phyloP scores from a whole-genome alignment of 2,797 vertebrate genomes.

The Pangasius larnaudii region DNA sequence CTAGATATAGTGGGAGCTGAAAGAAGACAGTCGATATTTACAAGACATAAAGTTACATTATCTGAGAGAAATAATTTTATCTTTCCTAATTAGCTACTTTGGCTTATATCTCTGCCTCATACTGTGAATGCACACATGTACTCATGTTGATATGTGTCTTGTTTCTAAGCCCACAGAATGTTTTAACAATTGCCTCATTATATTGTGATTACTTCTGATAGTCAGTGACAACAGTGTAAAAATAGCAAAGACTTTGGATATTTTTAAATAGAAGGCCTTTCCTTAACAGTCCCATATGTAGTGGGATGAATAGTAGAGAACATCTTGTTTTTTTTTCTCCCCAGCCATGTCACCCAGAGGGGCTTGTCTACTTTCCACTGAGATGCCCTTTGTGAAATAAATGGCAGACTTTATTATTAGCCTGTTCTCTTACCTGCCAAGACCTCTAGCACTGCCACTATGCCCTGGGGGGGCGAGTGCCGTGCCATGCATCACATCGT shows the following conservation, averaged over 20 bases:
- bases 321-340: conserved; percentile 18
- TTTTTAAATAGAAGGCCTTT: conserved; percentile 22
- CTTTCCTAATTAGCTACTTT: conserved; percentile 7
- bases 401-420: conserved; percentile 65
- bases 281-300: neutral
- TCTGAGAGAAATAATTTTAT: conserved; percentile 4
- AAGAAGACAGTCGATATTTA: neutral
- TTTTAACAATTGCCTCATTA: conserved; percentile 1
- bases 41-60: neutral
- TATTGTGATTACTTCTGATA: conserved; percentile 4
- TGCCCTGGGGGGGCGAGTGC: conserved; percentile 36
- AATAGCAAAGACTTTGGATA: neutral
- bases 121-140: neutral
- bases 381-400: conserved; percentile 62
- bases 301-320: conserved; percentile 27
- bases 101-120: neutral
- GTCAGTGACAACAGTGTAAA: neutral
- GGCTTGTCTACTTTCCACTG: conserved; percentile 47
- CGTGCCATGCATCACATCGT: conserved; percentile 39
- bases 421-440: conserved; percentile 56
- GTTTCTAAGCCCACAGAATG: neutral
- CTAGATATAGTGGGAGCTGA: conserved; percentile 13
- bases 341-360: conserved; percentile 36
- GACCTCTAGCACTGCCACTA: conserved; percentile 45
- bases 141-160: neutral